phyloP scores from a whole-genome alignment of 2,888 invertebrate species.

The Neoaliturus tenellus region DNA sequence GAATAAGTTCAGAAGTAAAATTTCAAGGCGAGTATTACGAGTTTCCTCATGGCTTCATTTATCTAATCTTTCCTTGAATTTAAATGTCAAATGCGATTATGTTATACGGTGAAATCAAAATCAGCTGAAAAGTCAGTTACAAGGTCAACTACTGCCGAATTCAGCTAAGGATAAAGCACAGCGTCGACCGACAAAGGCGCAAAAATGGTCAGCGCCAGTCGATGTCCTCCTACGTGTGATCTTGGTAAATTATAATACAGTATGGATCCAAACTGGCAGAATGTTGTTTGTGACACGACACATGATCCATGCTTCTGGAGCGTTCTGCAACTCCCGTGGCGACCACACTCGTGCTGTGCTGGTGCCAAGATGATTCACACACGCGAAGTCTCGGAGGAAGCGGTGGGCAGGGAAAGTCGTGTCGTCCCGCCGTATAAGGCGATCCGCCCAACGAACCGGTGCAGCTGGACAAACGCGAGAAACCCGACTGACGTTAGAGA shows the following conservation, averaged over 20 bases:
- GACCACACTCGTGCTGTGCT: background rate
- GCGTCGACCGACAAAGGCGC: too few relatives aligned
- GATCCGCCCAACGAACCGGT: background rate
- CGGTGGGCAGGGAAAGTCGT: constrained; percentile 7
- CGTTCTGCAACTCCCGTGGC: background rate
- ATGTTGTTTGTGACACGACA: background rate
- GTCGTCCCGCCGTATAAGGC: background rate
- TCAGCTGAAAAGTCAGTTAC: background rate
- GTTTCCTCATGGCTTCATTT: too few relatives aligned
- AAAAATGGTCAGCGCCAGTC: background rate
- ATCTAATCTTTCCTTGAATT: too few relatives aligned
- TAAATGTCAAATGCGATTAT: too few relatives aligned
- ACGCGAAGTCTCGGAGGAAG: background rate
- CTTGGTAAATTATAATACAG: too few relatives aligned
- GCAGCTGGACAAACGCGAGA: background rate
- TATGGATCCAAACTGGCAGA: too few relatives aligned
- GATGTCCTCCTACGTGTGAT: background rate
- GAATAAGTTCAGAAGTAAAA: too few relatives aligned
- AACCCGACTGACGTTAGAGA: background rate
- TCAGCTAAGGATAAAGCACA: too few relatives aligned
- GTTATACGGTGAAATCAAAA: background rate
- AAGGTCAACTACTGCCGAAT: constrained; percentile 1
- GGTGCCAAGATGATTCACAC: background rate
- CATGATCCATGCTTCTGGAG: background rate
- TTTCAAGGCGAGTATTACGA: too few relatives aligned